Evolutionary conservation across 1,140 invertebrate species (phyloP).

Genomic region (Muscidifurax raptorellus): DNA sequence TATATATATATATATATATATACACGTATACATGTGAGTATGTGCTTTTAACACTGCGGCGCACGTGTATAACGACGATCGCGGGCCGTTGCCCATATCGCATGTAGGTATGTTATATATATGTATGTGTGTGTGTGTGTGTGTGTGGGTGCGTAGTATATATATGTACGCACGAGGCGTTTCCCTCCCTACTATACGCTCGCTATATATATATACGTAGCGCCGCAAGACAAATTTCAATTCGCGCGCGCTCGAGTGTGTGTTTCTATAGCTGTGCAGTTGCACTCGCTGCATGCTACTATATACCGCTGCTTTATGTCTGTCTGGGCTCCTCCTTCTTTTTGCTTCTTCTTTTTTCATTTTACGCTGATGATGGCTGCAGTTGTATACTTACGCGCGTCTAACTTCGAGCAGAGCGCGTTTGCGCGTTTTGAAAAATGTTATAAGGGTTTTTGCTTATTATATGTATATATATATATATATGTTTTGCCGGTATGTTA

Average conservation of each 20-base stretch:
- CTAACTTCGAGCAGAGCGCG: background rate
- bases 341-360: background rate
- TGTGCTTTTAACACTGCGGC: too few species aligned
- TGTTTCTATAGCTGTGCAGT: background rate
- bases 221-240: slow-evolving; percentile 22
- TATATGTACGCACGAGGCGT: background rate
- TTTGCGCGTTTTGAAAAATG: background rate
- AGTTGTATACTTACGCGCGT: background rate
- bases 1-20: background rate
- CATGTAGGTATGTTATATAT: too few species aligned
- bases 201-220: too few species aligned
- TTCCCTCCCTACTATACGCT: background rate
- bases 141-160: background rate
- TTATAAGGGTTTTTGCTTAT: background rate
- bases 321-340: slow-evolving; percentile 9
- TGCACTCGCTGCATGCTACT: background rate
- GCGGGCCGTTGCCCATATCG: background rate
- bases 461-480: too few species aligned
- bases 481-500: too few species aligned
- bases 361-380: background rate
- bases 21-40: background rate
- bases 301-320: background rate
- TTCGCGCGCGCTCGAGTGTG: background rate
- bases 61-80: background rate
- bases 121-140: too few species aligned